These are phyloP conservation scores for Boulengeromyrus knoepffleri DNA, from an alignment of 2,113 vertebrate species.

Conservation along the genomic window DNA sequence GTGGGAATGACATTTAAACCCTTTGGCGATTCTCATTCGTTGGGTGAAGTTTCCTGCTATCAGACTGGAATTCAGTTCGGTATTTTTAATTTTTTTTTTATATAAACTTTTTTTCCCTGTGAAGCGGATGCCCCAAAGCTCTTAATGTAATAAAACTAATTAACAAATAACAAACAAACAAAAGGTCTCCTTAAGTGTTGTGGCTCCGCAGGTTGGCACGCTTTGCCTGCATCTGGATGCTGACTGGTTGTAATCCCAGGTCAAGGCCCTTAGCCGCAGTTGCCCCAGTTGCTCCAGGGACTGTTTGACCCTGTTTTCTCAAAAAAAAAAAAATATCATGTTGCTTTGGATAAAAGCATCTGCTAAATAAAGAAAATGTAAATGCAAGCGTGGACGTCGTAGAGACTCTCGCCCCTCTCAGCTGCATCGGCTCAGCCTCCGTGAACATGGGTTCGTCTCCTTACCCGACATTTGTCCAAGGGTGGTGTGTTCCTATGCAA, in stretches of 20 bases:
- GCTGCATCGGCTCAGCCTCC: background rate
- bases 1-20: background rate
- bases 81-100: background rate
- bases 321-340: background rate
- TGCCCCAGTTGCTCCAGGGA: background rate
- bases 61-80: background rate
- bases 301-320: background rate
- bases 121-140: background rate
- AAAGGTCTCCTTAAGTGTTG: background rate
- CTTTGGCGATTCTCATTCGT: background rate
- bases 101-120: background rate
- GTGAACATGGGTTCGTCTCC: background rate
- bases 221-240: background rate
- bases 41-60: background rate
- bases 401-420: background rate
- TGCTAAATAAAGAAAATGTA: background rate
- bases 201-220: background rate
- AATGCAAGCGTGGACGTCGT: background rate
- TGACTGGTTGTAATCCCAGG: background rate
- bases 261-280: background rate
- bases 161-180: background rate
- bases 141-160: background rate
- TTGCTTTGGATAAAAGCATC: background rate
- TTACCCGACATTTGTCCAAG: background rate
- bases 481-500: background rate